Evolutionary conservation across 2,113 vertebrate genomes (phyloP).

Genomic region (Taurulus bubalis): DNA sequence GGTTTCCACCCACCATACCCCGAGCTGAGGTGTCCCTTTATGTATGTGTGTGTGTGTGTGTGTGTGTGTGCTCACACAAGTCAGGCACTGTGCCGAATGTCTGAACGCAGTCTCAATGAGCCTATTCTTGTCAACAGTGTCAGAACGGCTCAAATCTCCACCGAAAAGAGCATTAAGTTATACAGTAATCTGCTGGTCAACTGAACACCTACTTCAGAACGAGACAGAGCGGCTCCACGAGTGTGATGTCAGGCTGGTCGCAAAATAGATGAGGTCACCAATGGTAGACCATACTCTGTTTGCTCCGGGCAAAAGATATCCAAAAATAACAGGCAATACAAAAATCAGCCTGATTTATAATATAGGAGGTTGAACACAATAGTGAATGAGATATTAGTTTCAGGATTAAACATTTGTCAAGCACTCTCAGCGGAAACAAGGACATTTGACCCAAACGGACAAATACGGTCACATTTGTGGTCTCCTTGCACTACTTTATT

Average conservation of each 20-base stretch:
- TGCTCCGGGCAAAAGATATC: slow-evolving; percentile 41
- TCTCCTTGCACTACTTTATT: slow-evolving; percentile 34
- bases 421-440: slow-evolving; percentile 29
- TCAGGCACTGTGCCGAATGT: slow-evolving; percentile 13
- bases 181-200: slow-evolving; percentile 45
- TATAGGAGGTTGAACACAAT: slow-evolving; percentile 29
- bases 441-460: slow-evolving; percentile 57
- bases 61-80: slow-evolving; percentile 22
- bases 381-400: slow-evolving; percentile 36
- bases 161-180: slow-evolving; percentile 42
- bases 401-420: slow-evolving; percentile 33
- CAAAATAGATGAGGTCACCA: slow-evolving; percentile 62
- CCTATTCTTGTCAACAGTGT: slow-evolving; percentile 48
- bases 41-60: not conserved
- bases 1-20: slow-evolving; percentile 54
- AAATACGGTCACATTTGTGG: slow-evolving; percentile 49
- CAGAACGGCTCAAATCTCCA: slow-evolving; percentile 8
- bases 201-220: slow-evolving; percentile 52
- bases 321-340: slow-evolving; percentile 48
- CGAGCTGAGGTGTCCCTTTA: slow-evolving; percentile 46
- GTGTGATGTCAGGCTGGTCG: slow-evolving; percentile 39
- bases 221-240: slow-evolving; percentile 57
- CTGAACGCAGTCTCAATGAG: slow-evolving; percentile 30
- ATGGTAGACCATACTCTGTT: slow-evolving; percentile 35
- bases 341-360: slow-evolving; percentile 37